These are phyloP conservation scores for Thymelicus acteon DNA, from an alignment of 2,888 invertebrate genomes.

Conservation along the genomic window DNA sequence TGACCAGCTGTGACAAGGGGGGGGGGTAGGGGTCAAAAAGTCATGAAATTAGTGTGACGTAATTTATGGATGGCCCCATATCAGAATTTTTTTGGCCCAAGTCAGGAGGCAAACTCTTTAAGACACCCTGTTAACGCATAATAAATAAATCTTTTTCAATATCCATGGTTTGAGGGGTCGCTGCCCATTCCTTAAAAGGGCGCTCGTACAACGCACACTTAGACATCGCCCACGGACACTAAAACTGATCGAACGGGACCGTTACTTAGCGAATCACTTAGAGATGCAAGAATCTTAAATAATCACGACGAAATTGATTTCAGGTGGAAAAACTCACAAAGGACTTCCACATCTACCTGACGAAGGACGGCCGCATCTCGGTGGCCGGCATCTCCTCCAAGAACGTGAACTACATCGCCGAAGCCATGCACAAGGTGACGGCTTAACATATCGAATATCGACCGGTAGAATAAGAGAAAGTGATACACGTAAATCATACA, in stretches of 20 bases:
- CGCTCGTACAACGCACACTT: too few relatives aligned
- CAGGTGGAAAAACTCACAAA: constrained; percentile 94
- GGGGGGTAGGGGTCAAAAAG: too few relatives aligned
- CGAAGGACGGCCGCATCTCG: constrained; percentile 99
- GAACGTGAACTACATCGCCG: constrained; percentile 97
- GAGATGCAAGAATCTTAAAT: neutral
- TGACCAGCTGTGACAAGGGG: too few relatives aligned
- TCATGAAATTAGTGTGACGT: too few relatives aligned
- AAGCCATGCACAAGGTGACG: constrained; percentile 96
- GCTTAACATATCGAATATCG: constrained; percentile 77
- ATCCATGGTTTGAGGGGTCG: neutral
- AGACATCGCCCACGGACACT: too few relatives aligned
- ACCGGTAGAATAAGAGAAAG: constrained; percentile 22
- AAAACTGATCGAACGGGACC: too few relatives aligned
- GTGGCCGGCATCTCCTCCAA: constrained; percentile 98
- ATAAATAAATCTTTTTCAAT: neutral
- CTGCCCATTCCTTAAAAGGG: neutral
- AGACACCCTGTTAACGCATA: neutral
- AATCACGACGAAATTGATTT: constrained; percentile 47
- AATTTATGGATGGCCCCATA: too few relatives aligned
- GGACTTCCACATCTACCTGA: constrained; percentile 96
- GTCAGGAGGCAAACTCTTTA: too few relatives aligned
- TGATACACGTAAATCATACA: constrained; percentile 27
- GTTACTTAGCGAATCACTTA: too few relatives aligned
- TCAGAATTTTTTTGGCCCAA: too few relatives aligned